Percentiles rank a stretch among this genome's conserved stretches.
phyloP scores from a whole-genome alignment of 2,888 invertebrate genomes.

The Aphidius colemani region DNA sequence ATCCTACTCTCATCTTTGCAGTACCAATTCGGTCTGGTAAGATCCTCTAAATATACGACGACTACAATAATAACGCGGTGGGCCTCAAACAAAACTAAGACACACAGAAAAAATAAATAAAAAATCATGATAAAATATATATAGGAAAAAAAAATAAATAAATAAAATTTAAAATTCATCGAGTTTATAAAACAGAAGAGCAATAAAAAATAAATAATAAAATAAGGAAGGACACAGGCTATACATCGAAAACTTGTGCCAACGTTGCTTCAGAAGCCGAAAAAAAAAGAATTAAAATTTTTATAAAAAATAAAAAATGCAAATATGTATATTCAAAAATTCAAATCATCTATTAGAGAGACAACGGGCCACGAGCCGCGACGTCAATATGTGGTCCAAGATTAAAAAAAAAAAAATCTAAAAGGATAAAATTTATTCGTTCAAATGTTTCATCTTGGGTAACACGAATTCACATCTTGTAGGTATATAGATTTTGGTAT shows the following conservation, averaged over 20 bases:
- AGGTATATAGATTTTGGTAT: slow-evolving; percentile 46
- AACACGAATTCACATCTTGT: slow-evolving; percentile 17
- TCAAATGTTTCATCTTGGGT: background rate
- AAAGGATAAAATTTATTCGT: slow-evolving; percentile 2
- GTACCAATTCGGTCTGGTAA: too few species aligned
- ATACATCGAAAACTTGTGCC: slow-evolving; percentile 25
- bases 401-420: slow-evolving; percentile 19
- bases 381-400: slow-evolving; percentile 25
- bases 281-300: slow-evolving; percentile 11
- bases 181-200: background rate
- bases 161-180: background rate
- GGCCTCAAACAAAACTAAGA: background rate
- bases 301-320: slow-evolving; percentile 6
- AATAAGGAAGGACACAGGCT: slow-evolving; percentile 4
- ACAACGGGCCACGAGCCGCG: slow-evolving; percentile 33
- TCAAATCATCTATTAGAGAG: slow-evolving; percentile 54
- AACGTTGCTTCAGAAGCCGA: slow-evolving; percentile 15
- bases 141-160: too few species aligned
- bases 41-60: too few species aligned
- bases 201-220: background rate
- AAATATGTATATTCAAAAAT: slow-evolving; percentile 42
- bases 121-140: too few species aligned
- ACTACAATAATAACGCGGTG: slow-evolving; percentile 1
- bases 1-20: too few species aligned
- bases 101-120: too few species aligned